Percentiles rank a stretch among this genome's conserved stretches.
Evolutionary conservation across 2,113 vertebrate genomes (phyloP).

Genomic region (Campylorhamphus procurvoides): DNA sequence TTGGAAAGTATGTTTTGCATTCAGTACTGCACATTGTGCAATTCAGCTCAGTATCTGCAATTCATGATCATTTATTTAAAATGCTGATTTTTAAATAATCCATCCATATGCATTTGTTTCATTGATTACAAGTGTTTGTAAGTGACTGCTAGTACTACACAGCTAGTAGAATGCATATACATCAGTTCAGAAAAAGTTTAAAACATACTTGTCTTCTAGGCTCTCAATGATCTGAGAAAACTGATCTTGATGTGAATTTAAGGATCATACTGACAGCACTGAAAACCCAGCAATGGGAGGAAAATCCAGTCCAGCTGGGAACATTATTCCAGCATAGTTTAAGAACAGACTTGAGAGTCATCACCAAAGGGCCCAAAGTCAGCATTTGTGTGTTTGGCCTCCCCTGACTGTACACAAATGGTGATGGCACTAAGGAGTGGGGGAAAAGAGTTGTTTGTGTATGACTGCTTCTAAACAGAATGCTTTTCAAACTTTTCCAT

Average conservation of each 20-base stretch:
- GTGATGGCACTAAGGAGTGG: not conserved
- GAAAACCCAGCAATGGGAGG: not conserved
- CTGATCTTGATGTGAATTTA: not conserved
- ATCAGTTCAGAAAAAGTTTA: not conserved
- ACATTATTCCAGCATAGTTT: not conserved
- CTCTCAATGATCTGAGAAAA: not conserved
- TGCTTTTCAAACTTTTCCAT: constrained; percentile 11
- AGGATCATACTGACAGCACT: not conserved
- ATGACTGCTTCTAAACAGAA: constrained; percentile 1
- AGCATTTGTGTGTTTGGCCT: not conserved
- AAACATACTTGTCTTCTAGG: not conserved
- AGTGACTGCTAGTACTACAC: not conserved
- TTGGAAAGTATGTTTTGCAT: not conserved
- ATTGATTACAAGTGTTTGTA: not conserved
- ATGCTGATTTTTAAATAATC: not conserved
- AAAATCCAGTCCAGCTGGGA: not conserved
- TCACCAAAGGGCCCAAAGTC: not conserved
- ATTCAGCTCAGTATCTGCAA: not conserved
- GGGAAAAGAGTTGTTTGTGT: not conserved
- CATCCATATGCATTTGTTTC: not conserved
- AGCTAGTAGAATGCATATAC: not conserved
- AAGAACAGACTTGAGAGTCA: not conserved
- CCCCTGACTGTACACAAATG: not conserved
- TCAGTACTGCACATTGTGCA: not conserved
- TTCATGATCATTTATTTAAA: not conserved